These are phyloP conservation scores for Bovichtus variegatus DNA, from an alignment of 2,797 vertebrate species.

Conservation along the genomic window DNA sequence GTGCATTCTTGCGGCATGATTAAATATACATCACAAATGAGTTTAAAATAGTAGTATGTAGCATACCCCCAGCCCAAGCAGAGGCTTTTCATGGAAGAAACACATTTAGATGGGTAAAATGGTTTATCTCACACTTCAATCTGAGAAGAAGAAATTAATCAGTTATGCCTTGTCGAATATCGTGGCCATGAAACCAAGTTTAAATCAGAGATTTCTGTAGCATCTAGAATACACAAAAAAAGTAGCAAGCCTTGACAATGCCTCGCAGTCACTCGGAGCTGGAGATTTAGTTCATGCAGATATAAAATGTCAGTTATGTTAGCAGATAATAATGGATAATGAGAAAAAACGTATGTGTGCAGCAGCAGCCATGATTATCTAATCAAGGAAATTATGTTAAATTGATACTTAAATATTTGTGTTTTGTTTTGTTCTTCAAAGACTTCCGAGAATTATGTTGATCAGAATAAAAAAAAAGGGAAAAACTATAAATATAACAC, in stretches of 20 bases:
- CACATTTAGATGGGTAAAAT: conserved; percentile 3
- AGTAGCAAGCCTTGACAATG: not conserved
- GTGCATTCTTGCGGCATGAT: not conserved
- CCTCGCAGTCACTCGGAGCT: conserved; percentile 18
- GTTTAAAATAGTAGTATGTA: not conserved
- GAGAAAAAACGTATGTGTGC: conserved; percentile 41
- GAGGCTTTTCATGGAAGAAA: conserved; percentile 6
- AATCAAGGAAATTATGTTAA: conserved; percentile 28
- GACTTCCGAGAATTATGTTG: not conserved
- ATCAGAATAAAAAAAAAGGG: conserved; percentile 2
- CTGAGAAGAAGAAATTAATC: not conserved
- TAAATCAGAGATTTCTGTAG: conserved; percentile 6
- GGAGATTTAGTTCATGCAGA: conserved; percentile 31
- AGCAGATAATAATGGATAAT: conserved; percentile 38
- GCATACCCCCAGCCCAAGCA: not conserved
- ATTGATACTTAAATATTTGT: conserved; percentile 31
- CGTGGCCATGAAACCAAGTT: conserved; percentile 30
- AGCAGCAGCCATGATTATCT: conserved; percentile 21
- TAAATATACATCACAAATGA: not conserved
- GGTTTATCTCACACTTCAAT: conserved; percentile 30
- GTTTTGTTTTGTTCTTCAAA: conserved; percentile 7
- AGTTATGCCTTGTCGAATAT: conserved; percentile 26
- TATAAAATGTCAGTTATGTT: conserved; percentile 42
- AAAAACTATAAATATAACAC: not conserved
- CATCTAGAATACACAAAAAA: conserved; percentile 25